phyloP scores from a whole-genome alignment of 2,113 vertebrate species.

The Oenanthe melanoleuca region DNA sequence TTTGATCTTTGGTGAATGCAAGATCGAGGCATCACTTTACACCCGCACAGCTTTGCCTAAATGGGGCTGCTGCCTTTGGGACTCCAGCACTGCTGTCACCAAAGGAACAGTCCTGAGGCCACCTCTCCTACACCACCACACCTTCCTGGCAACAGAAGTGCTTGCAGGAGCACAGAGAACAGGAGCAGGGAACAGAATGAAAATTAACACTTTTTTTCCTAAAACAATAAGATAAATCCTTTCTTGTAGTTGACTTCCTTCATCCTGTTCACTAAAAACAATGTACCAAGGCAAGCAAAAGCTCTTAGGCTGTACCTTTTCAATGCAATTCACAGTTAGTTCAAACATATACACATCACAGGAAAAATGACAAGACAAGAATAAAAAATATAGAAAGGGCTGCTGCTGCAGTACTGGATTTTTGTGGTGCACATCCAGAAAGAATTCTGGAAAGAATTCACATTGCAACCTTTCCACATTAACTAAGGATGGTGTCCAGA shows the following conservation, averaged over 20 bases:
- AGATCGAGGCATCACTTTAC: background rate
- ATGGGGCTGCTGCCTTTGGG: background rate
- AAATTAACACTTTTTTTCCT: background rate
- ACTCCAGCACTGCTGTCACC: background rate
- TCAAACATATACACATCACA: background rate
- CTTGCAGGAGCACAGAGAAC: rapidly evolving
- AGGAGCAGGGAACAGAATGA: background rate
- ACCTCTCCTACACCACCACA: background rate
- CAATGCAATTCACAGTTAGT: rapidly evolving
- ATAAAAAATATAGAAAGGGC: background rate
- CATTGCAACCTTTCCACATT: background rate
- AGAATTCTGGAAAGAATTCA: background rate
- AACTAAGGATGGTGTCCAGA: background rate
- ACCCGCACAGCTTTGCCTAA: background rate
- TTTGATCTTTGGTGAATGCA: background rate
- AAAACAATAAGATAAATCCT: background rate
- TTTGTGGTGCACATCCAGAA: rapidly evolving
- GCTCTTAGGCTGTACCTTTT: background rate
- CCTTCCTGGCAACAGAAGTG: rapidly evolving
- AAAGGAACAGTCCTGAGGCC: background rate
- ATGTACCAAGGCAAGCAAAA: background rate
- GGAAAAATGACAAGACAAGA: background rate
- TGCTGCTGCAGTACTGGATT: background rate
- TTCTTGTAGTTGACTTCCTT: background rate
- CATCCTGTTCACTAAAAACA: background rate